Percentiles rank a stretch among this genome's conserved stretches.
phyloP scores from a whole-genome alignment of 2,113 vertebrate species.

The Nyctibius bracteatus region DNA sequence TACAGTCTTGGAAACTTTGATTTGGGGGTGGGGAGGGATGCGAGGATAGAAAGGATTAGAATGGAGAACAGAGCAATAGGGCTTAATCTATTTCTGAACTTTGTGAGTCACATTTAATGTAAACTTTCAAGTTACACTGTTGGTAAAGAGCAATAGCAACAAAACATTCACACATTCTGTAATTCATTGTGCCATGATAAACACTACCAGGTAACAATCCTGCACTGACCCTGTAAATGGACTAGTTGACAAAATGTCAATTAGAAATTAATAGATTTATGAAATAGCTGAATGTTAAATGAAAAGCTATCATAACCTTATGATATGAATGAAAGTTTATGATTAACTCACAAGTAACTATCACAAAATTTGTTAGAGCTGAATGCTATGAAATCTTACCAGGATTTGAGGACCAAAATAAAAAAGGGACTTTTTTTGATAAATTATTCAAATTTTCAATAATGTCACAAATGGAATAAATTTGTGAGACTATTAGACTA shows the following conservation, averaged over 20 bases:
- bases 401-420: background rate
- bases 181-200: background rate
- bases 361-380: background rate
- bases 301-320: background rate
- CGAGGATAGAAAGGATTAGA: background rate
- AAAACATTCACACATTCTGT: background rate
- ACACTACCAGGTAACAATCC: background rate
- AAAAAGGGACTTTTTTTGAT: background rate
- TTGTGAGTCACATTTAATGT: background rate
- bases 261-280: background rate
- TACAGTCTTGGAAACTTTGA: background rate
- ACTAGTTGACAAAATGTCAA: background rate
- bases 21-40: background rate
- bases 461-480: background rate
- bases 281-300: background rate
- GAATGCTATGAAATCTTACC: background rate
- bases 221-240: background rate
- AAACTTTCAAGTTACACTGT: background rate
- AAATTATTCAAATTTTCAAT: background rate
- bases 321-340: background rate
- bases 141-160: background rate
- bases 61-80: background rate
- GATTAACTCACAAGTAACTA: background rate
- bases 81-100: background rate
- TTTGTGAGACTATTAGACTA: background rate